phyloP scores from a whole-genome alignment of 2,888 invertebrate species.

The Caenorhabditis sp. region DNA sequence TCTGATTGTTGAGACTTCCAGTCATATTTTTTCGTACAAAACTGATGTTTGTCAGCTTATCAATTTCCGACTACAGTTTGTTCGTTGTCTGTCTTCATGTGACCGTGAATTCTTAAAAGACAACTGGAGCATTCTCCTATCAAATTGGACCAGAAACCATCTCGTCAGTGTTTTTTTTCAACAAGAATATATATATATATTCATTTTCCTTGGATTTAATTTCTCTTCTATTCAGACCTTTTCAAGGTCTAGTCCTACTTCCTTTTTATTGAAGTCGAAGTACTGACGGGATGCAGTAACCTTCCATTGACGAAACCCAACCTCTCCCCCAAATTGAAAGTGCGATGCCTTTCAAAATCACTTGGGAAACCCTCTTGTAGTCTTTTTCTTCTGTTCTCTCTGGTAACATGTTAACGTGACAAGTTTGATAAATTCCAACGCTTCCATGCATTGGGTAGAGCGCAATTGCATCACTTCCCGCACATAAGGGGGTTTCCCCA shows the following conservation, averaged over 20 bases:
- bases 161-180: too few relatives aligned
- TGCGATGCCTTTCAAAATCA: not conserved
- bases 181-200: too few relatives aligned
- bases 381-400: not conserved
- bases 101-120: not conserved
- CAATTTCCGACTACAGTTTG: not conserved
- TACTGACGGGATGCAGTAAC: too few relatives aligned
- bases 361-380: conserved; percentile 4
- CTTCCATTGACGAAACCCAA: not conserved
- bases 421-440: not conserved
- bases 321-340: not conserved
- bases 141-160: too few relatives aligned
- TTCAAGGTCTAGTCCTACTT: too few relatives aligned
- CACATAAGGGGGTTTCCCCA: conserved; percentile 45
- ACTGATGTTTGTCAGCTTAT: not conserved
- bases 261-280: too few relatives aligned
- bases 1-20: not conserved
- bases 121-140: not conserved
- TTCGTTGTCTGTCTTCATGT: not conserved
- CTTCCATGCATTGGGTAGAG: conserved; percentile 41
- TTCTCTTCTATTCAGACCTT: too few relatives aligned
- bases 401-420: conserved; percentile 29
- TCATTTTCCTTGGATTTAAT: too few relatives aligned
- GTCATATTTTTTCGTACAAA: not conserved
- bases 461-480: conserved; percentile 39